Base-by-base conservation (phyloP, 2,888 invertebrate species). In the Abscondita cerata region DNA sequence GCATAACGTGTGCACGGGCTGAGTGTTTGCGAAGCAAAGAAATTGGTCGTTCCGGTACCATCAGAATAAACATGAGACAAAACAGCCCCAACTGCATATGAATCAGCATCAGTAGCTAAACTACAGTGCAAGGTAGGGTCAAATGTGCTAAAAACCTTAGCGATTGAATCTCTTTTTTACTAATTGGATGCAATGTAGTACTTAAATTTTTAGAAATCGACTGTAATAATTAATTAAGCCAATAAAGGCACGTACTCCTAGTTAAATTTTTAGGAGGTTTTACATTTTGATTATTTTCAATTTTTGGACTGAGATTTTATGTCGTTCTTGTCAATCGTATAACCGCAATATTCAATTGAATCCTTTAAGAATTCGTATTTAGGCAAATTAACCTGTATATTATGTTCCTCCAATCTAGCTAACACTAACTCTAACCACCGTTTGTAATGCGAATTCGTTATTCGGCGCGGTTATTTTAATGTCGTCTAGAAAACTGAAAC, bases 161-260 rank as follows among this genome's bases (percentile, higher is more conserved):
- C n/a, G n/a, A n/a, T n/a, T n/a, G n/a, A n/a, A n/a, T n/a, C n/a
- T 19, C 5, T 12, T 44, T 11, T 16, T 12, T 5, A 13, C 34
- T 4, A 5, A 52, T 13, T 4, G 52, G 52, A 4, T 13, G 4
- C 8, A 33, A 1, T 8, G 34, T 34, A 34, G 33, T 36, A 11
- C 52, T 52, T 36, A 31, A 19, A 52, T 36, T 12, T 2, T 3
- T n/a, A 52, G 8, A 36, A 52, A 52, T 2, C 52, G 12, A 2
- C 13, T n/a, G 13, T 52, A 52, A 13, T 52, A 52, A 52, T 52
- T 52, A 15, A 52, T 36, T 11, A 52, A 52, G 2, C 52, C 52
- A 13, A 36, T 2, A 36, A 34, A 33, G 8, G 13, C 13, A 34
- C 12, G 33, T 33, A 52, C 2, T 36, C 34, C 52, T n/a, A 1